These are phyloP conservation scores for Malurus splendens DNA, from an alignment of 2,797 vertebrate species.

Conservation along the genomic window DNA sequence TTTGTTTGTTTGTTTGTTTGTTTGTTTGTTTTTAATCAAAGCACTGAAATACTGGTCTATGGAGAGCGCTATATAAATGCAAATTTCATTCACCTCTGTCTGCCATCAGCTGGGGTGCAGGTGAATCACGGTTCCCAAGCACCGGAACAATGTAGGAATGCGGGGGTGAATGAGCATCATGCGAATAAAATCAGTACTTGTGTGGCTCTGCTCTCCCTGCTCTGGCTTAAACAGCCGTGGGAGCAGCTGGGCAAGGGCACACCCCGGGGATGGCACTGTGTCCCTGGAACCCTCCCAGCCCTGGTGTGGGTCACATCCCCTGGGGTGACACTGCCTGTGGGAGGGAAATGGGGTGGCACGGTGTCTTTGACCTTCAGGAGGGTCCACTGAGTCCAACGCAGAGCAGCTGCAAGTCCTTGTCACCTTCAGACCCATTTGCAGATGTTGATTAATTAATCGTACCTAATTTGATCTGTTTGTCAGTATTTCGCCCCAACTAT, in stretches of 20 bases:
- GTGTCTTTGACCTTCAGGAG: not conserved
- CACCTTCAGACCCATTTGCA: not conserved
- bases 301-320: rapidly evolving
- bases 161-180: rapidly evolving
- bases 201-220: not conserved
- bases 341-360: rapidly evolving
- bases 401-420: not conserved
- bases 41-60: not conserved
- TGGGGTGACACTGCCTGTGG: not conserved
- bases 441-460: not conserved
- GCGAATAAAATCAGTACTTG: not conserved
- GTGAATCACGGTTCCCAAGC: not conserved
- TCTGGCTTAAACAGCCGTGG: rapidly evolving
- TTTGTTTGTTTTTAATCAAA: not conserved
- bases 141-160: rapidly evolving
- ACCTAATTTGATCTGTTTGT: not conserved
- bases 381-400: not conserved
- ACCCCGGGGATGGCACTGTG: rapidly evolving
- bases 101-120: not conserved
- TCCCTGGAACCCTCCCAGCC: not conserved
- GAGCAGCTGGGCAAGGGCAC: not conserved
- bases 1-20: not conserved
- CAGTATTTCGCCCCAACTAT: not conserved
- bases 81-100: not conserved
- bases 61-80: not conserved